These are phyloP conservation scores for Puma concolor DNA, from an alignment of 2,113 vertebrate genomes.

Conservation along the genomic window DNA sequence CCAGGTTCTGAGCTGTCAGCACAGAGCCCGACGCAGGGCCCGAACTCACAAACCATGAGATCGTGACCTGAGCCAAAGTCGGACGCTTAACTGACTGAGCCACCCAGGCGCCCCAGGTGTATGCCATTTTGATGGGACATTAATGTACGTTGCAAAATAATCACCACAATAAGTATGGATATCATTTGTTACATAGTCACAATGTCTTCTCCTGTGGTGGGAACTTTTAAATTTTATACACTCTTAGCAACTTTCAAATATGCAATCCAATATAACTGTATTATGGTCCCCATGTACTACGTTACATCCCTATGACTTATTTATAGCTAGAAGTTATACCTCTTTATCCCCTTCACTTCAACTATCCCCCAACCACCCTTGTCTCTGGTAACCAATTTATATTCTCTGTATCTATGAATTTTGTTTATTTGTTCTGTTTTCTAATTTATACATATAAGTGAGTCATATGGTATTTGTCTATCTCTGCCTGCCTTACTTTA, in stretches of 20 bases:
- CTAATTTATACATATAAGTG: not conserved
- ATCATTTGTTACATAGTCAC: not conserved
- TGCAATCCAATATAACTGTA: not conserved
- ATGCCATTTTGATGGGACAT: not conserved
- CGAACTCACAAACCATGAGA: too few relatives aligned
- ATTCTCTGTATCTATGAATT: not conserved
- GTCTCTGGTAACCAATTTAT: not conserved
- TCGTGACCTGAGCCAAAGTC: too few relatives aligned
- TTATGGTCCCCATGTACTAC: not conserved
- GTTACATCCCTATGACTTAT: not conserved
- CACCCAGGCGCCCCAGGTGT: not conserved
- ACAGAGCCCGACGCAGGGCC: too few relatives aligned
- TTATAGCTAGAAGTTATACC: not conserved
- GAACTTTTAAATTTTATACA: not conserved
- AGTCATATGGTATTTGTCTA: not conserved
- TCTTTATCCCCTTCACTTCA: not conserved
- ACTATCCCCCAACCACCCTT: not conserved
- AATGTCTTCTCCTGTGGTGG: not conserved
- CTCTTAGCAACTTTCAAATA: not conserved
- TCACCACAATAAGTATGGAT: not conserved
- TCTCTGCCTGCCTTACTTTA: not conserved
- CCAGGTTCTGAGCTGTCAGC: too few relatives aligned
- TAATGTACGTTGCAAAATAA: not conserved
- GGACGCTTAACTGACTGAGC: too few relatives aligned
- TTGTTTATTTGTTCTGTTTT: not conserved